A percentile compares a stretch with the other conserved stretches of the same genome.
Evolutionary conservation across 2,113 vertebrate species (phyloP).

Genomic region (Hydrochoerus hydrochaeris): DNA sequence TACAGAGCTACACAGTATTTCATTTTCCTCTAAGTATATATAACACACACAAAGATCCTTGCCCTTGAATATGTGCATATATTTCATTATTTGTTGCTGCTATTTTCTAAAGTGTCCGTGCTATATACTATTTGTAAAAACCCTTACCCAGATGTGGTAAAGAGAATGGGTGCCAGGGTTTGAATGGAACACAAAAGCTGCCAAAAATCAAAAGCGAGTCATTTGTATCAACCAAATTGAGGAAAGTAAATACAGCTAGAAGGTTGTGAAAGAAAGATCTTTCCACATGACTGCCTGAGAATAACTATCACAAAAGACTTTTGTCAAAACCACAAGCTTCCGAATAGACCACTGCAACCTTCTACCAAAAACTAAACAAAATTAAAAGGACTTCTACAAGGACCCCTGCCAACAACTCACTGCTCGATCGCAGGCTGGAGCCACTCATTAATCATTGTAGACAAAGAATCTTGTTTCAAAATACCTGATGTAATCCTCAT

Average conservation of each 20-base stretch:
- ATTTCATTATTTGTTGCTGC: background rate
- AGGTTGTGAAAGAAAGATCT: background rate
- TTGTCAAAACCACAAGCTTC: background rate
- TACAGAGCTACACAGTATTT: background rate
- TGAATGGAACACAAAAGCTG: background rate
- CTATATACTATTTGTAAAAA: background rate
- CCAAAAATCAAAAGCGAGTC: background rate
- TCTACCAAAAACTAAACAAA: background rate
- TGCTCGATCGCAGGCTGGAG: too few species aligned
- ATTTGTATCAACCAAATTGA: background rate
- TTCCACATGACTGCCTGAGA: background rate
- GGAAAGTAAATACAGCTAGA: background rate
- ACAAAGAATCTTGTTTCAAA: background rate
- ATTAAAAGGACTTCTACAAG: background rate
- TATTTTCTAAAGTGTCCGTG: background rate
- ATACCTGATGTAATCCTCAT: background rate
- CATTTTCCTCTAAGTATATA: background rate
- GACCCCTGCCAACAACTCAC: background rate
- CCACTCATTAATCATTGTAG: background rate
- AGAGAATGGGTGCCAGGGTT: background rate
- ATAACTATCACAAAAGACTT: background rate
- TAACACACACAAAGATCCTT: background rate
- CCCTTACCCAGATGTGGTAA: background rate
- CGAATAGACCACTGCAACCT: background rate
- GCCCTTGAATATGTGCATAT: background rate